Evolutionary conservation across 2,797 vertebrate species (phyloP), one percentile per base, ranked within the genome.

Genomic region (Galagoides demidoff): DNA sequence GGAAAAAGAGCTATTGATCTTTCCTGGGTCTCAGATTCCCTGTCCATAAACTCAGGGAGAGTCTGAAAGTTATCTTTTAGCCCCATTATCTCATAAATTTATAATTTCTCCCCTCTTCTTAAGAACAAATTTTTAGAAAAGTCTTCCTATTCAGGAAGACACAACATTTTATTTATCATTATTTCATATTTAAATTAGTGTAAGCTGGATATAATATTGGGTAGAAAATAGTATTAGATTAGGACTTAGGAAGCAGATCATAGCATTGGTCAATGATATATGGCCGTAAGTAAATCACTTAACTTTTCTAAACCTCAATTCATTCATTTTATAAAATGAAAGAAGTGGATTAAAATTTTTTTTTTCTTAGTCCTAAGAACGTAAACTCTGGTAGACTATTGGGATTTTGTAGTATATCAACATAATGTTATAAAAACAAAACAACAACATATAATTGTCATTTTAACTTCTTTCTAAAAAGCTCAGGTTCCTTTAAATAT

Each of bases 81-180:
- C 12, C 4, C 8, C 76, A 34, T 31, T 85, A 52, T 66, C 81
- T 81, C 31, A 31, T 37, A 96, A 85, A 61, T 73, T 49, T 66
- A 9, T 27, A 55, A 82, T 82, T 39, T 96, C 9, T 37, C 45
- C 27, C 29, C 23, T 43, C 2, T 12, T 85, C 89, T 77, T 81
- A 93, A 64, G 59, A 77, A 81, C 39, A 90, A 34, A 90, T 88
- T 83, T 37, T 52, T 91, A 63, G 77, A 49, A 79, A 92, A 71
- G 10, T 57, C 34, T 94, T 96, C 27, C 12, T 61, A 82, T 61
- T 84, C 3, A 87, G 66, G 64, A 27, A 52, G 49, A 81, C 23
- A 94, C 19, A 16, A 20, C 37, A 85, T 85, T 92, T 77, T 66
- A 77, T 76, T 92, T 85, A 37, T 74, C 23, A 77, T 92, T 94